Percentiles rank a stretch among this genome's conserved stretches.
These are phyloP conservation scores for Orientallactaga bullata DNA, from an alignment of 2,113 vertebrate species.

Conservation along the genomic window DNA sequence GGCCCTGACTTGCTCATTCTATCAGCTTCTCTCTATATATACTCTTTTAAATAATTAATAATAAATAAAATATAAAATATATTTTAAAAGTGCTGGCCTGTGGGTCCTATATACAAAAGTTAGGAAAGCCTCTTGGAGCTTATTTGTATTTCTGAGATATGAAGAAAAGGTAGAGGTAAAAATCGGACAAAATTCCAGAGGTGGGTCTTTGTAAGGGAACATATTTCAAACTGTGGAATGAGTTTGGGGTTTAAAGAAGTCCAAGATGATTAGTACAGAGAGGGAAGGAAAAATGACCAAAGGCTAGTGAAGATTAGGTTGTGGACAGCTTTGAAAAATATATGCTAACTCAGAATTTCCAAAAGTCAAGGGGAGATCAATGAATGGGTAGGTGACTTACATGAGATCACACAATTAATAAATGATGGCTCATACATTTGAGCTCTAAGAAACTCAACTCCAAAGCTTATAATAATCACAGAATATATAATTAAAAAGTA, in stretches of 20 bases:
- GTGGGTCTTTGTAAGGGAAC: constrained; percentile 7
- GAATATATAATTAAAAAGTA: background rate
- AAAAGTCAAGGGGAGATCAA: background rate
- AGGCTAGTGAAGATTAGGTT: background rate
- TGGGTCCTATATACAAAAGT: background rate
- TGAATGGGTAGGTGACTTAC: background rate
- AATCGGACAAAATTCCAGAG: background rate
- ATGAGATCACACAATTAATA: constrained; percentile 15
- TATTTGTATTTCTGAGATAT: background rate
- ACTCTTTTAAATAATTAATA: too few relatives aligned
- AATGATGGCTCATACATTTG: background rate
- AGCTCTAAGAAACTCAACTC: background rate
- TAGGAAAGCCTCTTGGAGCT: constrained; percentile 11
- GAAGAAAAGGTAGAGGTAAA: background rate
- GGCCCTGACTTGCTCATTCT: too few relatives aligned
- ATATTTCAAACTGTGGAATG: background rate
- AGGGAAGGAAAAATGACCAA: background rate
- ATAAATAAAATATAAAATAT: too few relatives aligned
- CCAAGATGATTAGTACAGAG: background rate
- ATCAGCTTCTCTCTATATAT: too few relatives aligned
- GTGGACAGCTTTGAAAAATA: constrained; percentile 2
- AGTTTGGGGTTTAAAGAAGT: constrained; percentile 16
- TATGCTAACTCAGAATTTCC: constrained; percentile 18
- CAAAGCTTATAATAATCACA: background rate
- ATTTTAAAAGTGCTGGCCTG: too few relatives aligned